Conservation (phyloP, 1,140 invertebrate species). For the Frieseomelitta varia region DNA sequence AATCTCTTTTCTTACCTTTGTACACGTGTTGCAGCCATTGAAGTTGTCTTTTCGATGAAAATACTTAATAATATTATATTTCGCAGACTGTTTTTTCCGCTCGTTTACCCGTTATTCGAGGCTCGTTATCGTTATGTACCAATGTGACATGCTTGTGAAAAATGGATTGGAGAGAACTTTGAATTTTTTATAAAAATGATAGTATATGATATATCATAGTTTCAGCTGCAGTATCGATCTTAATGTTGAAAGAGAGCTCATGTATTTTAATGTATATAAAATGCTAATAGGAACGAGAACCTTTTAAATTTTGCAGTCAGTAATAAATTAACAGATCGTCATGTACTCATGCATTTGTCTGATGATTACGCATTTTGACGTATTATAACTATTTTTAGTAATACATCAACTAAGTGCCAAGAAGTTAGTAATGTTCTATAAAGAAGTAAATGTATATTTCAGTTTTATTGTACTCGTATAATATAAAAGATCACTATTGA, state of each 20-base stretch:
- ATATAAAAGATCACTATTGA: neutral
- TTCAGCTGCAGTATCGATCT: neutral
- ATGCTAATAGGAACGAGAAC: neutral
- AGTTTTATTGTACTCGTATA: neutral
- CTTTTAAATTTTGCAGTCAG: neutral
- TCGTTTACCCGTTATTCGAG: neutral
- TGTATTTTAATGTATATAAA: neutral
- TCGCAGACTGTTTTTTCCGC: neutral
- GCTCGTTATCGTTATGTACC: neutral
- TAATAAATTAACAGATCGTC: neutral
- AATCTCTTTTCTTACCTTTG: constrained; percentile 24
- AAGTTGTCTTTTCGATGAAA: neutral
- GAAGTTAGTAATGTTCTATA: neutral
- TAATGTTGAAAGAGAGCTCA: neutral
- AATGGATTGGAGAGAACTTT: neutral
- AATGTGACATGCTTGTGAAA: too few species aligned
- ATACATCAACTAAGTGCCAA: neutral
- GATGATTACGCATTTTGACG: too few species aligned
- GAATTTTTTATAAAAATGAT: neutral
- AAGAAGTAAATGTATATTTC: too few species aligned
- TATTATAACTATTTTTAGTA: too few species aligned
- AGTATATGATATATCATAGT: neutral
- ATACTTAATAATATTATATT: constrained; percentile 1
- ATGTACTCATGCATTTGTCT: neutral
- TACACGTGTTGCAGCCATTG: neutral